Evolutionary conservation across 2,113 vertebrate species (phyloP), one percentile per base, ranked within the genome.

Genomic region (Malurus alboscapulatus): DNA sequence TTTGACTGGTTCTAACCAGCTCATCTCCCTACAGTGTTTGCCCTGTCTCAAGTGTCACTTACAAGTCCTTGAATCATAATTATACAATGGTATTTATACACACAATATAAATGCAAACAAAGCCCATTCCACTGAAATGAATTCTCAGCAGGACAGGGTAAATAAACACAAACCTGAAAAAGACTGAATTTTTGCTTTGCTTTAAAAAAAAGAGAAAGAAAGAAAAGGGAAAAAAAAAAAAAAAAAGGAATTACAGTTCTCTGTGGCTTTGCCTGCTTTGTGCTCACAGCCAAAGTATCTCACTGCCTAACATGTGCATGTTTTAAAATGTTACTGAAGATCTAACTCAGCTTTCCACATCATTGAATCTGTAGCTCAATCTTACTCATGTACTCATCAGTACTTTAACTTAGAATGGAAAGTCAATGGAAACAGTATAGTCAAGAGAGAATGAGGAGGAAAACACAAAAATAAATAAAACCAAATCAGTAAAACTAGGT

Each of bases 301-400:
- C 38, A 53, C 54, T 87, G 44, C 29, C 17, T 58, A 15, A 81
- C n/a, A 44, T 40, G 48, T 59, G 18, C 53, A 29, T 80, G 21
- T 81, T 88, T 61, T 40, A 79, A 58, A 36, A 44, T 90, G 40
- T 80, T 95, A 57, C 80, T 85, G 86, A 96, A 89, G 47, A 72
- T 88, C 66, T 90, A 95, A 94, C 90, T 67, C 55, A 88, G 59
- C 82, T 93, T 95, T 96, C 82, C 67, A 92, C 74, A 57, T 88
- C 54, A 79, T 29, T 93, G 81, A 74, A 57, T 89, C 65, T 84
- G 47, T 76, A 96, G 40, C 54, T 96, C 76, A 84, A 12, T 87
- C 88, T 94, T 85, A 88, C 68, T 92, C 61, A 80, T 68, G 45
- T 72, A 57, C 44, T 96, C 59, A 91, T 75, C 88, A 91, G 29